Evolutionary conservation across 2,888 invertebrate species (phyloP).

Genomic region (Exephanes ischioxanthus): DNA sequence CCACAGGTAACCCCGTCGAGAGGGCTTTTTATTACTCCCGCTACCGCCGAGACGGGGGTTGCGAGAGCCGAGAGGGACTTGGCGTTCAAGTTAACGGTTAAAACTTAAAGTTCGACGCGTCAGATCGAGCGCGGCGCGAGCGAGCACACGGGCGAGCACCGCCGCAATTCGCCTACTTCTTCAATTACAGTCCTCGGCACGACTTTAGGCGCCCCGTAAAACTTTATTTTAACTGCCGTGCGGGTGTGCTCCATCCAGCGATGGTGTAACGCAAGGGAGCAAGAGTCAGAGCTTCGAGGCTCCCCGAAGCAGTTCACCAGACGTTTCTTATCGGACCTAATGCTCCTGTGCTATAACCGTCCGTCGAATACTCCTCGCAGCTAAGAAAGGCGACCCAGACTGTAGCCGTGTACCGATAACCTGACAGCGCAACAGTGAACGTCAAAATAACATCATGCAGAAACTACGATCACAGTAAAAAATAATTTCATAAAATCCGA

Average conservation of each 20-base stretch:
- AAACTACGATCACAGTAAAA: no score
- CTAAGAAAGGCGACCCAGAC: not conserved
- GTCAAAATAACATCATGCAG: no score
- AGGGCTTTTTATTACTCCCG: constrained; percentile 53
- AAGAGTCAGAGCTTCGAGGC: constrained; percentile 19
- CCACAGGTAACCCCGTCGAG: constrained; percentile 28
- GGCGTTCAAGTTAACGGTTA: constrained; percentile 61
- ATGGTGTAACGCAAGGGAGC: constrained; percentile 10
- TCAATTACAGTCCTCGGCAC: constrained; percentile 61
- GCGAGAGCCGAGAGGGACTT: constrained; percentile 21
- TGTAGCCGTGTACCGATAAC: not conserved
- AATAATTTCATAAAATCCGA: no score
- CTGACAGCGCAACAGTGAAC: not conserved
- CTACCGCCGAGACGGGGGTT: not conserved
- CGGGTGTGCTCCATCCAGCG: not conserved
- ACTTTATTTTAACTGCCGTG: constrained; percentile 58
- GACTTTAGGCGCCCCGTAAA: constrained; percentile 59
- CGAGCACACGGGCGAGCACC: not conserved
- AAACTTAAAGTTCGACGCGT: constrained; percentile 61
- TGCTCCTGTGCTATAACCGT: not conserved
- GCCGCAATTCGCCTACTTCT: constrained; percentile 61
- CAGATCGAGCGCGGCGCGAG: constrained; percentile 1
- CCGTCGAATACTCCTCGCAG: not conserved
- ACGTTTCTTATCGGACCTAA: constrained; percentile 28
- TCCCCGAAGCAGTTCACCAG: constrained; percentile 7